These are phyloP conservation scores for Pygathrix nemaeus DNA, from an alignment of 2,113 vertebrate genomes.

Conservation along the genomic window DNA sequence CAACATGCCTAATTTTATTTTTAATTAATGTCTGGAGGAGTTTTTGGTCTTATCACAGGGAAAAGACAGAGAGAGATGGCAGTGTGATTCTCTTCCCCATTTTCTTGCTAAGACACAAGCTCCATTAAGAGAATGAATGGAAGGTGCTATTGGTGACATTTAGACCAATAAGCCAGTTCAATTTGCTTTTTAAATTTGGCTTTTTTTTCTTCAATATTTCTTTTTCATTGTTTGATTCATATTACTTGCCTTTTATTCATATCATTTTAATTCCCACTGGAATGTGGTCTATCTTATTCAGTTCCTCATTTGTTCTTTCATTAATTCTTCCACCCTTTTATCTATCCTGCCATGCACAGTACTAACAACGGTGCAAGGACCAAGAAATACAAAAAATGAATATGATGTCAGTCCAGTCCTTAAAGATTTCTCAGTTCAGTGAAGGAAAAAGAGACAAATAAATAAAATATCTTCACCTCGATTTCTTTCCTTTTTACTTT, in stretches of 20 bases:
- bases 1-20: conserved; percentile 3
- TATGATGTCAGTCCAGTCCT: not conserved
- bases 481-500: not conserved
- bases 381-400: not conserved
- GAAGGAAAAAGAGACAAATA: conserved; percentile 1
- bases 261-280: not conserved
- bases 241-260: not conserved
- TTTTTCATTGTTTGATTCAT: not conserved
- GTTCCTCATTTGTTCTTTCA: not conserved
- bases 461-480: not conserved
- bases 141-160: not conserved
- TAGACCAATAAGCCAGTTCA: not conserved
- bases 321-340: not conserved
- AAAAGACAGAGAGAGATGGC: not conserved
- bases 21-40: not conserved
- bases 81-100: not conserved
- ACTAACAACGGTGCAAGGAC: not conserved
- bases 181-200: not conserved
- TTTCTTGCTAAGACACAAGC: not conserved
- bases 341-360: not conserved
- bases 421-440: not conserved
- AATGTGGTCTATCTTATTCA: not conserved
- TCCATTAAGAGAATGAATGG: not conserved
- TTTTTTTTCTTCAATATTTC: not conserved
- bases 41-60: not conserved